A percentile compares a stretch with the other conserved stretches of the same genome.
Conservation (phyloP, 2,113 vertebrate species). For the Paraplagusia blochii region DNA sequence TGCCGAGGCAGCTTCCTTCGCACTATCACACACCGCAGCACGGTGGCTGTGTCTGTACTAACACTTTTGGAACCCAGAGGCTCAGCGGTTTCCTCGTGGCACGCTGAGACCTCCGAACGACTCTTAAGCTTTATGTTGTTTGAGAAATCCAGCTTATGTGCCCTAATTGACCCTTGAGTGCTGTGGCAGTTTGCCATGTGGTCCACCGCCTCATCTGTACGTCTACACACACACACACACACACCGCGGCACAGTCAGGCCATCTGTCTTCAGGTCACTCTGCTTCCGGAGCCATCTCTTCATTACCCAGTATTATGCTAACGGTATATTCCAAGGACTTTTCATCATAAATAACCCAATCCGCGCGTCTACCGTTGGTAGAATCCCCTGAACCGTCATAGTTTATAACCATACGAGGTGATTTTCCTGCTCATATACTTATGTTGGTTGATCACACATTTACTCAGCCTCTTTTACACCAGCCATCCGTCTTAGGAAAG, state of each 20-base stretch:
- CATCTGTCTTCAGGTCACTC: conserved; percentile 14
- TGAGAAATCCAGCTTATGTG: conserved; percentile 20
- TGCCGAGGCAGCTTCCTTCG: too few relatives aligned
- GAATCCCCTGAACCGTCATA: conserved; percentile 8
- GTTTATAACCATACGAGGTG: conserved; percentile 32
- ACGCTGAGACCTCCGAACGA: conserved; percentile 16
- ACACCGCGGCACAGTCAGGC: neutral
- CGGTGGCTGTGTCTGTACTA: neutral
- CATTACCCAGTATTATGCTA: conserved; percentile 39
- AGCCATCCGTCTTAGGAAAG: conserved; percentile 24
- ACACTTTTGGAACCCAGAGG: conserved; percentile 7
- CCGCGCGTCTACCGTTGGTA: conserved; percentile 20
- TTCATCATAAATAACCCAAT: conserved; percentile 31
- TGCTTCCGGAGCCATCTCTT: conserved; percentile 17
- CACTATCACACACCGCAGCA: too few relatives aligned
- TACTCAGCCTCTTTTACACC: conserved; percentile 17
- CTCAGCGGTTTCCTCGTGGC: conserved; percentile 2
- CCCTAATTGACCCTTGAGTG: conserved; percentile 43
- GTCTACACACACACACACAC: too few relatives aligned
- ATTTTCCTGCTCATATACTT: conserved; percentile 44
- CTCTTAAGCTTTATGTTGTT: conserved; percentile 16
- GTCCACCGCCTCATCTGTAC: too few relatives aligned
- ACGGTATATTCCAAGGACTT: conserved; percentile 26
- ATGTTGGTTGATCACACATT: conserved; percentile 39
- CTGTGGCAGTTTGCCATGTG: conserved; percentile 27